Evolutionary conservation across 2,113 vertebrate species (phyloP).

Genomic region (Baryphthengus martii): DNA sequence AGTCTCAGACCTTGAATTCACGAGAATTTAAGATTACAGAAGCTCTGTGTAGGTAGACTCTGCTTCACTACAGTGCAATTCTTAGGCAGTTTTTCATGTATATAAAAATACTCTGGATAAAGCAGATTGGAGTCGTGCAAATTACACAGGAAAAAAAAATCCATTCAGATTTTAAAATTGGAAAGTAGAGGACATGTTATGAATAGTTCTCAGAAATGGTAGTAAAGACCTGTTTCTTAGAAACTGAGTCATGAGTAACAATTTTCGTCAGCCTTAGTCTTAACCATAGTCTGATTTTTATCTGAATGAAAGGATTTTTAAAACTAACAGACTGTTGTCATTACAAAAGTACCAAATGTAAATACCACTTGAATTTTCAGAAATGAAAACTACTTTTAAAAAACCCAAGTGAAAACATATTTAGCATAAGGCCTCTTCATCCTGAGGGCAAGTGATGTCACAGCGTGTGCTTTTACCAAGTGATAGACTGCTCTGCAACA

Average conservation of each 20-base stretch:
- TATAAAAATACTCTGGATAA: rapidly evolving
- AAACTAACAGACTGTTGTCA: neutral
- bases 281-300: neutral
- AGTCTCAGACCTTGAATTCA: neutral
- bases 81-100: neutral
- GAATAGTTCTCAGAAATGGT: neutral
- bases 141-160: neutral
- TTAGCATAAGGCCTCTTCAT: neutral
- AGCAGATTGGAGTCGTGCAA: neutral
- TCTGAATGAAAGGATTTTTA: neutral
- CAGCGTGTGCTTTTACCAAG: neutral
- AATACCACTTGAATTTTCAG: neutral
- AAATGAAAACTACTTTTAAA: neutral
- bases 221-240: neutral
- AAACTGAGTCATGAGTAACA: neutral
- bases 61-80: neutral
- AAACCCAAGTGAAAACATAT: neutral
- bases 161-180: neutral
- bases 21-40: neutral
- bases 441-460: neutral
- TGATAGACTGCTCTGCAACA: neutral
- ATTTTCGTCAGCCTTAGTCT: neutral
- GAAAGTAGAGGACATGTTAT: neutral
- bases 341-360: neutral
- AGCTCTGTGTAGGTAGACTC: neutral